Evolutionary conservation across 2,113 vertebrate genomes (phyloP), one percentile per base, ranked within the genome.

Genomic region (Pomatostomus ruficeps): DNA sequence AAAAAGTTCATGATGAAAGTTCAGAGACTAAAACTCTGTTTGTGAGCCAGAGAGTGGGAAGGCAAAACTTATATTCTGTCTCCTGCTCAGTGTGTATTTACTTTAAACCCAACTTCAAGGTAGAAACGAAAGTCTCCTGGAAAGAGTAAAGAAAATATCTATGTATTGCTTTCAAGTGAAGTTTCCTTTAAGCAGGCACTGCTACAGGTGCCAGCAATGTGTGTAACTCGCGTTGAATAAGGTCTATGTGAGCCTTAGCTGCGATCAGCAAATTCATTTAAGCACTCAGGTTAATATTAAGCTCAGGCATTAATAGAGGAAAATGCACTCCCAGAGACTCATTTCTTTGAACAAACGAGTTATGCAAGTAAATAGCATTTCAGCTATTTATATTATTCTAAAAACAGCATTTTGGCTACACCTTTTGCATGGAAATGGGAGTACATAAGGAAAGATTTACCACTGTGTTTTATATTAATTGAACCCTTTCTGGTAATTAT

Each of bases 51-150:
- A 72, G 68, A 71, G 70, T 91, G 55, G 77, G 77, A 94, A 58
- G 66, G 51, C 10, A 61, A 63, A 87, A 55, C 70, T 43, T 31
- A 33, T 26, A 49, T 58, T 61, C 33, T 90, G 43, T 79, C 43
- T 26, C 29, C 51, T 66, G 38, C 28, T 87, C 14, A 2, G 21
- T 29, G 21, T 74, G 42, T 91, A 62, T 90, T 96, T 94, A 78
- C 81, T 89, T 96, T 82, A 95, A 95, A 93, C 21, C 16, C 67
- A 94, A 96, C 94, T 94, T 93, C 77, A 90, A 91, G 93, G 79
- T 63, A 73, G 73, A 93, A 91, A 83, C 54, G 52, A 59, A 65
- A 26, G 54, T 75, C 68, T 93, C 25, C 40, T 86, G 89, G 93
- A 93, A 95, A 89, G 74, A 70, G 33, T 29, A 79, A 93, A 91